These are phyloP conservation scores for Ophion ventricosus DNA, from an alignment of 2,888 invertebrate genomes.

Conservation along the genomic window DNA sequence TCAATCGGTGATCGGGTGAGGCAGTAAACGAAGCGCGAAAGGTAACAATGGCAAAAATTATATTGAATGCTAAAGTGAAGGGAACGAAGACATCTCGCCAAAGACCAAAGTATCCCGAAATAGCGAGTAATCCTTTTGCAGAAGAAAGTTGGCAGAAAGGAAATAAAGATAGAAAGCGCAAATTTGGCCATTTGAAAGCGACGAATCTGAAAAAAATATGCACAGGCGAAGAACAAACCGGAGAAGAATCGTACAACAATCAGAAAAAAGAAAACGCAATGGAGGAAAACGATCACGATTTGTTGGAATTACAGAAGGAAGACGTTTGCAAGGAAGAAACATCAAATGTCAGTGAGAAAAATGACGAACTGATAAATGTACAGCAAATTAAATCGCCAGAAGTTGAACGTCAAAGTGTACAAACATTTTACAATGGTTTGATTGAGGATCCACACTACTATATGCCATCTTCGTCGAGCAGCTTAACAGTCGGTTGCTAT, in stretches of 20 bases:
- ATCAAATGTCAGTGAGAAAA: too few relatives aligned
- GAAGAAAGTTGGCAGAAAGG: conserved; percentile 40
- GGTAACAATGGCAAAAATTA: conserved; percentile 24
- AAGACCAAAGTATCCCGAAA: conserved; percentile 44
- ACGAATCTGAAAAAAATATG: neutral
- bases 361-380: neutral
- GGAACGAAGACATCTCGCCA: neutral
- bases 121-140: conserved; percentile 32
- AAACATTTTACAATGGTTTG: conserved; percentile 27
- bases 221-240: neutral
- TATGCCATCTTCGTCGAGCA: conserved; percentile 21
- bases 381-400: conserved; percentile 5
- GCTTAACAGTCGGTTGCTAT: conserved; percentile 32
- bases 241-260: neutral
- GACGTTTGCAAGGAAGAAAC: too few relatives aligned
- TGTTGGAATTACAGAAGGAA: too few relatives aligned
- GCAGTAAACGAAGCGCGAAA: conserved; percentile 1
- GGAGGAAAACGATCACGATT: too few relatives aligned
- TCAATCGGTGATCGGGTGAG: conserved; percentile 35
- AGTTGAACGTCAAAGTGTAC: neutral
- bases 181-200: neutral
- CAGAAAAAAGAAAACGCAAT: too few relatives aligned
- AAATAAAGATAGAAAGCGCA: conserved; percentile 3
- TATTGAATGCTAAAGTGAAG: conserved; percentile 34
- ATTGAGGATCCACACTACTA: conserved; percentile 46